Evolutionary conservation across 2,888 invertebrate species (phyloP), one percentile per base, ranked within the genome.

Genomic region (Drosophila pseudotakahashii): DNA sequence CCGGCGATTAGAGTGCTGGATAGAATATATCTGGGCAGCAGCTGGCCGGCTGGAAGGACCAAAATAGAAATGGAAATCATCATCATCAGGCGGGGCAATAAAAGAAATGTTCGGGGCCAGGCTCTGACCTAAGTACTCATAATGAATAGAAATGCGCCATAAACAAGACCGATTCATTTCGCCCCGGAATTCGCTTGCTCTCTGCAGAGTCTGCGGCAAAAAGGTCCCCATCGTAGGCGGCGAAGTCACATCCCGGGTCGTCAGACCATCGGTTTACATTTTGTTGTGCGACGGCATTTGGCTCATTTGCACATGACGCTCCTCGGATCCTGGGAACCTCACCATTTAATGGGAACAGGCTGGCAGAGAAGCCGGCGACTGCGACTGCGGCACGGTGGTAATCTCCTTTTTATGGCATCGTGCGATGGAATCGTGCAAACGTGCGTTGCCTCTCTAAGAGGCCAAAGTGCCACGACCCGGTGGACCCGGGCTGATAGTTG

Each of bases 61-160:
- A 48, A 62, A 75, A 66, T 62, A 44, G 48, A 67, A 71, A 59
- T 60, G 64, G 64, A 48, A 67, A 64, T 68, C 79, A 74, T 77
- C 85, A 79, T 71, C 62, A 42, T 37, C 37, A 59, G 66, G 42
- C 55, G 58, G 60, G 36, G 75, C 75, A 80, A 84, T 81, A 84
- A 80, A 87, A 73, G 85, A 81, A 84, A 84, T 78, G 82, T 57
- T 84, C 14, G 26, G 72, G 73, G 73, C 83, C 77, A 71, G 73
- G 79, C 66, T 75, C 64, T 51, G 68, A 64, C 78, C 61, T 66
- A 59, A 76, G 80, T 74, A 72, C 81, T 76, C 81, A 82, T 84
- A 84, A 84, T 84, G 84, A 87, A 87, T 84, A 84, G 85, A 82
- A 84, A 84, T 84, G 87, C 68, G 79, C 78, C 66, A 84, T 84